phyloP scores from a whole-genome alignment of 2,113 vertebrate species.

The Pachycephala philippinensis region DNA sequence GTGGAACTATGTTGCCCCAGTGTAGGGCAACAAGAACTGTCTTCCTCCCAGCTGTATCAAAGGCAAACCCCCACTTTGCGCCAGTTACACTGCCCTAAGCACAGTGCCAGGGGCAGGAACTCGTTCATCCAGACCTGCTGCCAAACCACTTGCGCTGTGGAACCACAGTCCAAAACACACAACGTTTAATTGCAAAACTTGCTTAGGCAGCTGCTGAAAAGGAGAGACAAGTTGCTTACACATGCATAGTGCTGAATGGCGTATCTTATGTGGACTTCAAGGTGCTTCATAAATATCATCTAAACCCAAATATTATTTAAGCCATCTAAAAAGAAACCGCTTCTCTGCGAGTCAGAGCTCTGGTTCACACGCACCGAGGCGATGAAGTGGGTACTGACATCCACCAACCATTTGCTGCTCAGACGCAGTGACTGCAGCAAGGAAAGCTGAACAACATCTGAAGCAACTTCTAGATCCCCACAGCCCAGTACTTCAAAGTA shows the following conservation, averaged over 20 bases:
- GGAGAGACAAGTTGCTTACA: slow-evolving; percentile 15
- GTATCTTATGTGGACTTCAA: background rate
- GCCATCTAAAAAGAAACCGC: background rate
- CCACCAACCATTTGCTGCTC: background rate
- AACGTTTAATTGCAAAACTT: background rate
- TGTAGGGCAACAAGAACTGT: background rate
- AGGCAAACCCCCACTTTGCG: background rate
- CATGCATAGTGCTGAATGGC: background rate
- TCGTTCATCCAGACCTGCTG: background rate
- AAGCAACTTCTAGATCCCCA: background rate
- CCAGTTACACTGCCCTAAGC: background rate
- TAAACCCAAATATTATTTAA: slow-evolving; percentile 31
- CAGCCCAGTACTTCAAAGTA: background rate
- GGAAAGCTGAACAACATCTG: background rate
- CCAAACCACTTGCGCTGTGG: background rate
- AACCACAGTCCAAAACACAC: slow-evolving; percentile 16
- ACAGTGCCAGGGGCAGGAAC: background rate
- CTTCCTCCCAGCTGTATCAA: background rate
- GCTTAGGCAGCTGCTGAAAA: slow-evolving; percentile 57
- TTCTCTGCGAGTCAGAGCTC: background rate
- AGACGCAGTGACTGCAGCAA: fast-evolving
- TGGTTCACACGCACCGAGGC: background rate
- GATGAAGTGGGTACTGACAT: background rate
- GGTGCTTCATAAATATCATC: slow-evolving; percentile 6
- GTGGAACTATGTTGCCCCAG: no score